Base-by-base conservation (phyloP, 2,113 vertebrate species). In the Girardinichthys multiradiatus region DNA sequence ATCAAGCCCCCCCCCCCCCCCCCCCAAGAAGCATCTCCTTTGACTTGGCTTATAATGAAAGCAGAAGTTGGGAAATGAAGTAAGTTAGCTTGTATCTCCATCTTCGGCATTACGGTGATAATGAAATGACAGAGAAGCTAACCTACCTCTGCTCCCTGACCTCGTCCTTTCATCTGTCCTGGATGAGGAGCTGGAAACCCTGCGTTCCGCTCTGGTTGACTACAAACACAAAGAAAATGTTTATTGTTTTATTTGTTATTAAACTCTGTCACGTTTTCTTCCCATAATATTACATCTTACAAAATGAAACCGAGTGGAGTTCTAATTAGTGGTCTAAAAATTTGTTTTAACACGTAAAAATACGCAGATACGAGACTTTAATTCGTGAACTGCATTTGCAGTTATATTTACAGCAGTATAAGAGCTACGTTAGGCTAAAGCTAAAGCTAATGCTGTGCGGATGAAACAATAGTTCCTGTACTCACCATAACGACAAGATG, bases 101-200 rank as follows among this genome's bases (percentile, higher is more conserved):
- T 45, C 6, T 45, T 45, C 17, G 19, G 17, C 42, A 4, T 19
- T 1, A 45, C 4, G 17, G 15, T 45, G 42, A 17, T 15, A 45
- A 45, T 19, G 42, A 45, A 45, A 45, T 45, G 42, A 45, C 17
- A 4, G 42, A 45, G 9, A 54, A n/a, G 5, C 8, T 3, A 54
- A 17, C 89, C 82, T 31, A 62, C 94, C 93, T 86, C 72, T 82
- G 65, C 92, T 94, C 1, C 60, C 83, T 0, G 92, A 94, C 60
- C 91, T 81, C 62, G 78, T 93, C 68, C 89, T 81, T 15, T 93
- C 89, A 3, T 93, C 91, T 30, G 81, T 66, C 28, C 82, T 78
- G 61, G 88, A 88, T 58, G 76, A 90, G 27, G 92, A 92, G 60
- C 91, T 93, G 70, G 89, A 90, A 19, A 91, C 88, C 62, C 70